Evolutionary conservation across 2,797 vertebrate species (phyloP).

Genomic region (Poeciliopsis turneri): DNA sequence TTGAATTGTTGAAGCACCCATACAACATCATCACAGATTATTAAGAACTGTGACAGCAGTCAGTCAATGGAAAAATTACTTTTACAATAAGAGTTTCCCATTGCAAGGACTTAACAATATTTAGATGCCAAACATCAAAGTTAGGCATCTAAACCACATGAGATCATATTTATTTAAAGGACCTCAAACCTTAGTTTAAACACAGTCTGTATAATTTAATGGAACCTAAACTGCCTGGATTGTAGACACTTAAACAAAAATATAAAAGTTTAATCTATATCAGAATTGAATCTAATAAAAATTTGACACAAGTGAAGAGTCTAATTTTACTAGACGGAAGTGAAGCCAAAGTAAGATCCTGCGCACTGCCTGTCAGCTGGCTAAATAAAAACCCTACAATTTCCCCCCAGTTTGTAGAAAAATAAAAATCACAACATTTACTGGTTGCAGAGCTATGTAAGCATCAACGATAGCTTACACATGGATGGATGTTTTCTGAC

Average conservation of each 20-base stretch:
- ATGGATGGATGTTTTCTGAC: neutral
- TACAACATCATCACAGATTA: neutral
- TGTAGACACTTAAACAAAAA: too few species aligned
- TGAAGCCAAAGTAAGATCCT: neutral
- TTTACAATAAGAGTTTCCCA: neutral
- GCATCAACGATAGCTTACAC: neutral
- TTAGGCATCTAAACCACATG: neutral
- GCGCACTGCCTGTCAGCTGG: neutral
- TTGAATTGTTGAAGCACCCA: neutral
- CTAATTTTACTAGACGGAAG: neutral
- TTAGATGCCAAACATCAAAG: neutral
- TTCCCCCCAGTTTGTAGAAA: neutral
- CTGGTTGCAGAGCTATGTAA: too few species aligned
- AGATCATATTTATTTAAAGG: neutral
- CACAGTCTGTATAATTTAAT: neutral
- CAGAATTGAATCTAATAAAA: too few species aligned
- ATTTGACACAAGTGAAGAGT: neutral
- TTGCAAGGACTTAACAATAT: neutral
- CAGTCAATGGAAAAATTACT: neutral
- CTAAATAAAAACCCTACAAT: neutral
- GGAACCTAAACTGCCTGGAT: too few species aligned
- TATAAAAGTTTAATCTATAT: too few species aligned
- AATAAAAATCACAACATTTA: neutral
- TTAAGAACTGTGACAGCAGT: neutral
- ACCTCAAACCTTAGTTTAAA: neutral